phyloP scores from a whole-genome alignment of 2,113 vertebrate genomes.

The Arizona elegans region DNA sequence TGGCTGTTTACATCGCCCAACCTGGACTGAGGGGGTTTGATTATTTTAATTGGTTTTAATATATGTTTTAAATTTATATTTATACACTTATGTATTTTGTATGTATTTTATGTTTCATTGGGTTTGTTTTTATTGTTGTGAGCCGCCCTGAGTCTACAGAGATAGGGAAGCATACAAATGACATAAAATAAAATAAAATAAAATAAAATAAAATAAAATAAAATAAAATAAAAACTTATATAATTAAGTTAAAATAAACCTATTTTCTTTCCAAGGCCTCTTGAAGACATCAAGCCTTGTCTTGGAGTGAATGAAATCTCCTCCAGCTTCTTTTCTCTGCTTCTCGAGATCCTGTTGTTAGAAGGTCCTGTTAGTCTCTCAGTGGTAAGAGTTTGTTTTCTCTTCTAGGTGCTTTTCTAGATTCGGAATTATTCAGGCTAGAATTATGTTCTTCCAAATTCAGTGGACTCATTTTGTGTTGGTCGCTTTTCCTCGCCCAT shows the following conservation, averaged over 20 bases:
- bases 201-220: too few relatives aligned
- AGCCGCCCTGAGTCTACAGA: too few relatives aligned
- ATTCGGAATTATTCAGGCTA: neutral
- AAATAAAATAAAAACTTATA: neutral
- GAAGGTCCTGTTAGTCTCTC: slow-evolving; percentile 81
- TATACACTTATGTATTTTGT: too few relatives aligned
- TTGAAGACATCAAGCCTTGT: slow-evolving; percentile 85
- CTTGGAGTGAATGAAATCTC: slow-evolving; percentile 87
- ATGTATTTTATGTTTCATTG: too few relatives aligned
- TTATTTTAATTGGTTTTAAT: too few relatives aligned
- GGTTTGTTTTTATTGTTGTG: too few relatives aligned
- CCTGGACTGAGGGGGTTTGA: too few relatives aligned
- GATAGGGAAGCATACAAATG: too few relatives aligned
- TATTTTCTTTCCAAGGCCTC: slow-evolving; percentile 70
- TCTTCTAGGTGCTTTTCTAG: neutral
- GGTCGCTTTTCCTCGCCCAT: neutral
- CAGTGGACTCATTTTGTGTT: neutral
- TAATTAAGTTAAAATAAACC: neutral
- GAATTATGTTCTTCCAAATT: neutral
- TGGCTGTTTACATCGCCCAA: too few relatives aligned
- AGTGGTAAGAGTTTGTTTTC: slow-evolving; percentile 70
- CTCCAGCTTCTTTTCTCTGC: slow-evolving; percentile 88
- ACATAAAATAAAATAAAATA: too few relatives aligned
- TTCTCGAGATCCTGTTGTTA: slow-evolving; percentile 84
- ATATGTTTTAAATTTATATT: too few relatives aligned